Percentiles rank a stretch among this genome's conserved stretches.
These are phyloP conservation scores for Hyperoodon ampullatus DNA, from an alignment of 2,113 vertebrate genomes.

Conservation along the genomic window DNA sequence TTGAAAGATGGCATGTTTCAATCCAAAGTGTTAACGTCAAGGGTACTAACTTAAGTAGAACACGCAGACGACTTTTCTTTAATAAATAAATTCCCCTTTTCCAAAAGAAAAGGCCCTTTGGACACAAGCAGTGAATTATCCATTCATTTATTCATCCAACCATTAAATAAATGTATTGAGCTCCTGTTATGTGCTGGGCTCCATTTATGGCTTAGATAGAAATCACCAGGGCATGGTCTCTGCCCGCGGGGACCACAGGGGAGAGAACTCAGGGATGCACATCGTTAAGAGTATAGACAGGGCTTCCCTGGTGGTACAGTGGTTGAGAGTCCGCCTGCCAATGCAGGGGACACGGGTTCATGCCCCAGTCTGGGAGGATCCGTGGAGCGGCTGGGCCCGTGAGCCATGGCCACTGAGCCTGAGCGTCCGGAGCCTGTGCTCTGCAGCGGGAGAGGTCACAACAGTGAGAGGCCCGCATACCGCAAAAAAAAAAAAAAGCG, in stretches of 20 bases:
- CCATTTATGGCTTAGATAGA: background rate
- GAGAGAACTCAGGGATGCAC: background rate
- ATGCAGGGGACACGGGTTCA: no score
- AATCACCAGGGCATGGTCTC: background rate
- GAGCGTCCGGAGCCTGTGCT: no score
- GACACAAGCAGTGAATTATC: background rate
- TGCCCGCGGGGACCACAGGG: background rate
- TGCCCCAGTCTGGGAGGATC: no score
- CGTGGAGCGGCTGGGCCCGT: no score
- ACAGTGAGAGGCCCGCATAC: no score
- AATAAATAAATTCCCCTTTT: slow-evolving; percentile 82
- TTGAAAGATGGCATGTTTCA: slow-evolving; percentile 56
- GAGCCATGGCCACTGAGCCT: no score
- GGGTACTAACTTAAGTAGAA: slow-evolving; percentile 54
- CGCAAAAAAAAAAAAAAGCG: no score
- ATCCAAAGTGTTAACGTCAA: slow-evolving; percentile 47
- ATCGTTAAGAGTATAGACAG: background rate
- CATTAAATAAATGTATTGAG: background rate
- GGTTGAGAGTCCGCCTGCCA: no score
- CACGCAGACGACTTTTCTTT: slow-evolving; percentile 67
- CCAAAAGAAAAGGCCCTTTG: slow-evolving; percentile 46
- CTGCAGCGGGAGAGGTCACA: no score
- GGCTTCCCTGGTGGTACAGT: no score
- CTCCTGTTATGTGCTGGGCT: background rate
- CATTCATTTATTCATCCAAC: background rate